A percentile compares a stretch with the other conserved stretches of the same genome.
Conservation (phyloP, 1,140 invertebrate genomes). For the Aricia agestis region DNA sequence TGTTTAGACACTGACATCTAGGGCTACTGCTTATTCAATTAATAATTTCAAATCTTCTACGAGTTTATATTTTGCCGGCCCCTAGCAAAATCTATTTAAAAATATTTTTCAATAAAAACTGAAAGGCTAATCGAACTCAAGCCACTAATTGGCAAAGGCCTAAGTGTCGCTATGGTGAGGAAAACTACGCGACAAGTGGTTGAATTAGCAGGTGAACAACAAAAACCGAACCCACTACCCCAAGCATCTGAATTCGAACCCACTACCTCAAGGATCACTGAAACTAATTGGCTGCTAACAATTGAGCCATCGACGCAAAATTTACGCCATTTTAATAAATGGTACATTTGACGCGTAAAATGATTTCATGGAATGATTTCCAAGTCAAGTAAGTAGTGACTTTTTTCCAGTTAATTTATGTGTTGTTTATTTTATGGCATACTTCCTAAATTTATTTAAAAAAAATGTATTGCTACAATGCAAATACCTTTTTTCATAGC, state of each 20-base stretch:
- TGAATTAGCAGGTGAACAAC: constrained; percentile 13
- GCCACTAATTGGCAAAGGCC: neutral
- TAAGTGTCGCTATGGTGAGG: constrained; percentile 9
- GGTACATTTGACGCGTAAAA: neutral
- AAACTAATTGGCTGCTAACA: constrained; percentile 22
- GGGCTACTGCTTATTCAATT: too few relatives aligned
- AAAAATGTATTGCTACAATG: too few relatives aligned
- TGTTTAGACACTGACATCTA: too few relatives aligned
- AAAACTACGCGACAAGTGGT: constrained; percentile 26
- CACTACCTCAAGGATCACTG: neutral
- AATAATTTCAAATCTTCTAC: too few relatives aligned
- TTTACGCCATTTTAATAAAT: constrained; percentile 9
- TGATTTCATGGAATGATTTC: neutral
- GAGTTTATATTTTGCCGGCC: too few relatives aligned
- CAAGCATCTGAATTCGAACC: neutral
- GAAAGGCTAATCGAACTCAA: neutral
- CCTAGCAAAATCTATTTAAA: neutral
- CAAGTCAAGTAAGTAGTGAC: too few relatives aligned
- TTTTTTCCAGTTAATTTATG: too few relatives aligned
- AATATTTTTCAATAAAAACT: neutral
- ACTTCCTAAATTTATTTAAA: too few relatives aligned
- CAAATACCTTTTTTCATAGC: too few relatives aligned
- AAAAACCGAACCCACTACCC: constrained; percentile 18
- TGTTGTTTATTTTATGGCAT: too few relatives aligned
- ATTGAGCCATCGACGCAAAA: constrained; percentile 8